A percentile compares a stretch with the other conserved stretches of the same genome.
Evolutionary conservation across 2,113 vertebrate species (phyloP).

Genomic region (Hoplias malabaricus): DNA sequence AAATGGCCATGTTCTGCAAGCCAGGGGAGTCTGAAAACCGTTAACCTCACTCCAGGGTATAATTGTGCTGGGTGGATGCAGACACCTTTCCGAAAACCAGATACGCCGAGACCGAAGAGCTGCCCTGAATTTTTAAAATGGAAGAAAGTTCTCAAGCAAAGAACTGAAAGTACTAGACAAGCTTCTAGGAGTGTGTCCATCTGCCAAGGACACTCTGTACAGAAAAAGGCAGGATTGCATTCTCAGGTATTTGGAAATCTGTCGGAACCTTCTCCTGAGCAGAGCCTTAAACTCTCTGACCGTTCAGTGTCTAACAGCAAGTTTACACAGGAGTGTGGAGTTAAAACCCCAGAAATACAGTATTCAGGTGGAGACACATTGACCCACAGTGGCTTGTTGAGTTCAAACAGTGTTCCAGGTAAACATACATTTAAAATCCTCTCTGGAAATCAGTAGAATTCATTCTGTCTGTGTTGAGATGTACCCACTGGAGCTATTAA

Average conservation of each 20-base stretch:
- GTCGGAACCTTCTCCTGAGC: neutral
- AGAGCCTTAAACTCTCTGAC: neutral
- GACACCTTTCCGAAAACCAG: conserved; percentile 10
- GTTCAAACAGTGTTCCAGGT: neutral
- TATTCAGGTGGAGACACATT: neutral
- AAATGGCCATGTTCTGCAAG: conserved; percentile 9
- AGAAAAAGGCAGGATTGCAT: neutral
- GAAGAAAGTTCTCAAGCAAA: conserved; percentile 18
- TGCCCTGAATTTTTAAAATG: neutral
- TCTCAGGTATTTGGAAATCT: neutral
- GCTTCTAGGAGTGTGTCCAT: neutral
- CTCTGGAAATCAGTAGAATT: neutral
- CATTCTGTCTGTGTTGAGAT: neutral
- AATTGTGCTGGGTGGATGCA: neutral
- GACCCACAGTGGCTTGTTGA: neutral
- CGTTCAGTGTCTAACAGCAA: neutral
- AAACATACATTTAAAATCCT: neutral
- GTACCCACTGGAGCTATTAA: no score
- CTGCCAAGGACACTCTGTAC: neutral
- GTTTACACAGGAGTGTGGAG: neutral
- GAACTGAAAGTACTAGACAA: neutral
- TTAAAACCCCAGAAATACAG: neutral
- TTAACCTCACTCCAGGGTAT: neutral
- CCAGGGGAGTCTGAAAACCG: neutral
- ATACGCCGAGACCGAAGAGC: conserved; percentile 11